Conservation (phyloP, 2,797 vertebrate species). For the Salmo trutta region DNA sequence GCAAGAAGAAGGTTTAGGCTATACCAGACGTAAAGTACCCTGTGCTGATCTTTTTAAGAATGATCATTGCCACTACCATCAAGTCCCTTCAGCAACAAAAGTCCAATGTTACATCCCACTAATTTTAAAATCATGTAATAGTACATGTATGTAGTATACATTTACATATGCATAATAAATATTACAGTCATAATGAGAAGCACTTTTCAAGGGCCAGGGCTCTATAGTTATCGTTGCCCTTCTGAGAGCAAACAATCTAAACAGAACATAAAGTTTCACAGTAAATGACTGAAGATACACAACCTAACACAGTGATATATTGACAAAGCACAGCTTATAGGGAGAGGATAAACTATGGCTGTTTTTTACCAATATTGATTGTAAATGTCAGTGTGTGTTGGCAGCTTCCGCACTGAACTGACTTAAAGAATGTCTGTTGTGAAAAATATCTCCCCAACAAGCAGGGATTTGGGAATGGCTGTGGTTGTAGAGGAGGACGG, state of each 20-base stretch:
- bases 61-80: too few relatives aligned
- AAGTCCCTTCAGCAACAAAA: too few relatives aligned
- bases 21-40: too few relatives aligned
- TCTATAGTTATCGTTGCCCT: neutral
- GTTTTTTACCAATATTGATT: conserved; percentile 45
- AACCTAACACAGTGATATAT: neutral
- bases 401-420: conserved; percentile 35
- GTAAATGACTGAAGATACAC: too few relatives aligned
- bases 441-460: conserved; percentile 32
- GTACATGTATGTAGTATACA: too few relatives aligned
- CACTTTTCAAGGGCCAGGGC: neutral
- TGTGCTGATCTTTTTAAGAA: too few relatives aligned
- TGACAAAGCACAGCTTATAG: conserved; percentile 1
- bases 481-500: neutral
- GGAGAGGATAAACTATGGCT: conserved; percentile 25
- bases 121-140: too few relatives aligned
- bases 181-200: neutral
- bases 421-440: conserved; percentile 35
- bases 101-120: too few relatives aligned
- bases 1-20: too few relatives aligned
- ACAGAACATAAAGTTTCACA: neutral
- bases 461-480: neutral
- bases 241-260: neutral
- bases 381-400: conserved; percentile 37
- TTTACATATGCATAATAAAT: neutral